Conservation (phyloP, 2,888 invertebrate genomes). For the Platycheirus albimanus region DNA sequence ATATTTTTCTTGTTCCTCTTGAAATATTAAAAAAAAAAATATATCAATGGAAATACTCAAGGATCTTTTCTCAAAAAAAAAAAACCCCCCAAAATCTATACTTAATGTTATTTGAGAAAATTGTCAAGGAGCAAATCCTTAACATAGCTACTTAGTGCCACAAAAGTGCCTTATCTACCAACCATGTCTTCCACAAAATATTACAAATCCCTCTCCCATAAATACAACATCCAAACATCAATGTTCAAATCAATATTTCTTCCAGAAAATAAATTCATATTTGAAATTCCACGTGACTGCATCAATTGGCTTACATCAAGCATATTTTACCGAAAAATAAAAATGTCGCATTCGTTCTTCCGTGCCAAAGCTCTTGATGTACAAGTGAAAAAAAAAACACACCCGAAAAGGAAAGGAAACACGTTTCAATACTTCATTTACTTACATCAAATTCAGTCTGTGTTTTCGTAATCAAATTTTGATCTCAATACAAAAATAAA, state of each 20-base stretch:
- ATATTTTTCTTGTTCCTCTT: too few species aligned
- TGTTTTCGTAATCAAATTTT: slow-evolving; percentile 9
- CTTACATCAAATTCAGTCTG: not conserved
- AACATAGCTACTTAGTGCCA: slow-evolving; percentile 28
- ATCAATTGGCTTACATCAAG: slow-evolving; percentile 38
- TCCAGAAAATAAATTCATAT: slow-evolving; percentile 40
- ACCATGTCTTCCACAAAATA: slow-evolving; percentile 4
- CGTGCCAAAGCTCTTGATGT: not conserved
- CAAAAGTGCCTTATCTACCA: not conserved
- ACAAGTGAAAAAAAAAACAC: not conserved
- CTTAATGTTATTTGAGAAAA: slow-evolving; percentile 31
- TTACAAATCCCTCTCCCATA: slow-evolving; percentile 17
- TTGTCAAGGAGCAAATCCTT: slow-evolving; percentile 34
- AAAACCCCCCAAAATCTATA: slow-evolving; percentile 12
- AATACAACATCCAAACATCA: slow-evolving; percentile 35
- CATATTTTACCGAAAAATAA: slow-evolving; percentile 10
- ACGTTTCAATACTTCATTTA: slow-evolving; percentile 24
- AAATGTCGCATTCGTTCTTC: slow-evolving; percentile 14
- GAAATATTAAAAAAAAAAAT: too few species aligned
- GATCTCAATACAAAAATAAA: slow-evolving; percentile 6
- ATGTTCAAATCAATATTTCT: slow-evolving; percentile 44
- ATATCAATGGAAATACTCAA: not conserved
- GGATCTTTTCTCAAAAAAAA: not conserved
- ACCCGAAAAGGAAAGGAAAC: not conserved
- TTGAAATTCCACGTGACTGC: slow-evolving; percentile 39